phyloP scores from a whole-genome alignment of 2,113 vertebrate genomes.

The Ptyas mucosa region DNA sequence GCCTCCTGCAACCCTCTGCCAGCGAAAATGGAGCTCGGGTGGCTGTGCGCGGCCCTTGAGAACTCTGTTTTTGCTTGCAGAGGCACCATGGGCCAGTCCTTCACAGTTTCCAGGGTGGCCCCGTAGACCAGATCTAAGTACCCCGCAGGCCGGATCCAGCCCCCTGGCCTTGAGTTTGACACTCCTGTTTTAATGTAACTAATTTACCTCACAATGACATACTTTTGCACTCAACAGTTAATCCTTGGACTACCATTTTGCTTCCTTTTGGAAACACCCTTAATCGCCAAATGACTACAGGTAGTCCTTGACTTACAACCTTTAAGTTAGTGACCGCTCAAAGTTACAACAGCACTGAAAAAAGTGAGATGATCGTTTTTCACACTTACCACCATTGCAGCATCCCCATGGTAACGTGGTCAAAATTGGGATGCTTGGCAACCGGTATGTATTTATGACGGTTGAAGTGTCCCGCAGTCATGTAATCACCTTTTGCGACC shows the following conservation, averaged over 20 bases:
- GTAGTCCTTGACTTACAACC: not conserved
- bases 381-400: not conserved
- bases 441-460: not conserved
- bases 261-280: not conserved
- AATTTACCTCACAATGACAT: not conserved
- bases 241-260: not conserved
- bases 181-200: not conserved
- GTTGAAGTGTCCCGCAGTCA: not conserved
- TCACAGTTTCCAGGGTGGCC: too few relatives aligned
- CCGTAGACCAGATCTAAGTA: too few relatives aligned
- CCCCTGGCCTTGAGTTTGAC: too few relatives aligned
- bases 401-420: not conserved
- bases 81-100: too few relatives aligned
- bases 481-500: not conserved
- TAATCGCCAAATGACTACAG: not conserved
- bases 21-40: too few relatives aligned
- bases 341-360: not conserved
- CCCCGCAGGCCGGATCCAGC: too few relatives aligned
- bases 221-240: not conserved
- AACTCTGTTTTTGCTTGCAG: too few relatives aligned
- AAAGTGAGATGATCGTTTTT: not conserved
- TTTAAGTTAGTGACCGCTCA: not conserved
- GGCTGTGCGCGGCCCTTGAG: too few relatives aligned
- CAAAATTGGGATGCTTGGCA: not conserved
- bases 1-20: too few relatives aligned